phyloP scores from a whole-genome alignment of 2,797 vertebrate species.

The Cynodonichthys magdalenae region DNA sequence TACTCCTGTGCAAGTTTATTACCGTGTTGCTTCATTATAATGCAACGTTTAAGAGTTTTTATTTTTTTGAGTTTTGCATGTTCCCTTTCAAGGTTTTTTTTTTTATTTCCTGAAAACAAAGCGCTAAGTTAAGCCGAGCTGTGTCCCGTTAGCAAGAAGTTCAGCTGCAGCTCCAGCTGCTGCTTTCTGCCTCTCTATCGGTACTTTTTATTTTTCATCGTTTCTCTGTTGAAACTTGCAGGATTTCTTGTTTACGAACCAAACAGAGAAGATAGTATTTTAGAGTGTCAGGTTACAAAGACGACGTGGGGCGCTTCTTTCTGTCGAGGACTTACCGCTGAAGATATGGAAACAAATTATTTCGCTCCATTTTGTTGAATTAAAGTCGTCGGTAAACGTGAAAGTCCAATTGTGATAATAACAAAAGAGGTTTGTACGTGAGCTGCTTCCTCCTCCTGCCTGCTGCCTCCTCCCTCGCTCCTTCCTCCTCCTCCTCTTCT shows the following conservation, averaged over 20 bases:
- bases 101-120: constrained; percentile 36
- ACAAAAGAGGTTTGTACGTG: constrained; percentile 36
- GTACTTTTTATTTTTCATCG: constrained; percentile 1
- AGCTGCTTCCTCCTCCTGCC: constrained; percentile 39
- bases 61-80: neutral
- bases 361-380: constrained; percentile 56
- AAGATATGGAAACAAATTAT: constrained; percentile 67
- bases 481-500: constrained; percentile 40
- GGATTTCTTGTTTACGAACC: constrained; percentile 22
- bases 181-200: neutral
- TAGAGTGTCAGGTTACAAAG: constrained; percentile 35
- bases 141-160: constrained; percentile 14
- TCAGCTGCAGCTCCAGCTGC: constrained; percentile 3
- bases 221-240: neutral
- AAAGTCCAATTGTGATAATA: constrained; percentile 14
- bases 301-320: constrained; percentile 5
- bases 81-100: neutral
- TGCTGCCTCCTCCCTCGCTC: constrained; percentile 26
- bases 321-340: constrained; percentile 57
- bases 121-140: neutral
- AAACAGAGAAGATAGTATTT: constrained; percentile 22
- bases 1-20: neutral
- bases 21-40: neutral
- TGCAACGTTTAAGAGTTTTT: neutral
- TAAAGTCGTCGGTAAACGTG: neutral